These are phyloP conservation scores for Hypena proboscidalis DNA, from an alignment of 2,888 invertebrate genomes.

Conservation along the genomic window DNA sequence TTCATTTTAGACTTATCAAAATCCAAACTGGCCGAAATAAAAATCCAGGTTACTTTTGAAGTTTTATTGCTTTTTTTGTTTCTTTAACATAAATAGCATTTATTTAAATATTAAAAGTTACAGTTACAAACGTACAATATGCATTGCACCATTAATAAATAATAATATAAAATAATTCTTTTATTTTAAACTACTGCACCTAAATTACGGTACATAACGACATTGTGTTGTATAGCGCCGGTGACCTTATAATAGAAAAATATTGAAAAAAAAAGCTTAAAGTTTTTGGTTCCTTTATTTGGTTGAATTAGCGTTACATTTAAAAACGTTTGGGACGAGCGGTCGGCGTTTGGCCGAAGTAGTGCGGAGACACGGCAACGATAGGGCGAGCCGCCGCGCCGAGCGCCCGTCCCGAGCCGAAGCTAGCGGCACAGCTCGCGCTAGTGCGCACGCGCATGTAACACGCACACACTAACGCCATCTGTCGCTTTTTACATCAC, in stretches of 20 bases:
- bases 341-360: conserved; percentile 70
- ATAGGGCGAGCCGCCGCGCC: conserved; percentile 75
- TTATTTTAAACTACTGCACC: conserved; percentile 78
- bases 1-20: neutral
- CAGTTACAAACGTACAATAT: conserved; percentile 82
- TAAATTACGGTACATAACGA: conserved; percentile 64
- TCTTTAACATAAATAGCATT: conserved; percentile 85
- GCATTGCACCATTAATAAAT: conserved; percentile 82
- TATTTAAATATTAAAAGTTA: conserved; percentile 83
- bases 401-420: conserved; percentile 75
- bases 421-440: conserved; percentile 50
- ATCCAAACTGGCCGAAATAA: conserved; percentile 48
- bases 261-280: conserved; percentile 78
- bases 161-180: conserved; percentile 81
- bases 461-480: conserved; percentile 49
- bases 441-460: conserved; percentile 27
- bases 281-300: conserved; percentile 81
- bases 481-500: conserved; percentile 64
- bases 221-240: conserved; percentile 65
- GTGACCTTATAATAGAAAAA: conserved; percentile 76
- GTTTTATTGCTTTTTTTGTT: conserved; percentile 83
- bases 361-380: conserved; percentile 75
- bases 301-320: conserved; percentile 70
- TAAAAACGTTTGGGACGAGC: conserved; percentile 69
- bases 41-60: conserved; percentile 72